Conservation (phyloP, 2,888 invertebrate genomes). For the Cheilosia vulpina region DNA sequence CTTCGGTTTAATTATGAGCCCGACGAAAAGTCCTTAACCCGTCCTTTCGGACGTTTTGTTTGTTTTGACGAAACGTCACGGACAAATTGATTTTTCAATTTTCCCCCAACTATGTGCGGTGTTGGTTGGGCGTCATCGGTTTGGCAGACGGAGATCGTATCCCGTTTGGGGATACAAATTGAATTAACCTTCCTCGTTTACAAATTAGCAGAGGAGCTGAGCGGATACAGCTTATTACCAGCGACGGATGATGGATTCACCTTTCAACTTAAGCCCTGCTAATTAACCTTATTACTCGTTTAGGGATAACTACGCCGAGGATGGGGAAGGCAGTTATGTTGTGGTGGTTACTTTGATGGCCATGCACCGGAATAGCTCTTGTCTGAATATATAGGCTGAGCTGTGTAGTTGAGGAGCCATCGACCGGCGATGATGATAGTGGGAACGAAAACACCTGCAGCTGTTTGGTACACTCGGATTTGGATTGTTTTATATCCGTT, state of each 20-base stretch:
- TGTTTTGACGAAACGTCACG: slow-evolving; percentile 74
- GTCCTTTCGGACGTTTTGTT: slow-evolving; percentile 45
- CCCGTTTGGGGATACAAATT: slow-evolving; percentile 36
- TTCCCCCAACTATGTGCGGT: background rate
- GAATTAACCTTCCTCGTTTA: slow-evolving; percentile 61
- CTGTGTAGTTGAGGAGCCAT: slow-evolving; percentile 40
- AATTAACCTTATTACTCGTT: slow-evolving; percentile 74
- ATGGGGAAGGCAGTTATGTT: slow-evolving; percentile 24
- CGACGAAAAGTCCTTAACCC: slow-evolving; percentile 59
- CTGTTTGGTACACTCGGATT: background rate
- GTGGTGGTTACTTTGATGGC: slow-evolving; percentile 27
- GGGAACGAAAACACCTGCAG: slow-evolving; percentile 53
- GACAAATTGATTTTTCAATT: slow-evolving; percentile 68
- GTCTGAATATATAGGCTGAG: background rate
- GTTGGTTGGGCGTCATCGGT: background rate
- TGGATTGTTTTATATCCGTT: slow-evolving; percentile 19
- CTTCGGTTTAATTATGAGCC: slow-evolving; percentile 68
- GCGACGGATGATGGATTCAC: slow-evolving; percentile 62
- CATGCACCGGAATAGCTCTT: slow-evolving; percentile 1
- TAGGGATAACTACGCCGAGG: slow-evolving; percentile 46
- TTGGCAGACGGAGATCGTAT: background rate
- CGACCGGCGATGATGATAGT: slow-evolving; percentile 56
- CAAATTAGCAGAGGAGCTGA: slow-evolving; percentile 46
- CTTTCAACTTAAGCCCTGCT: slow-evolving; percentile 72
- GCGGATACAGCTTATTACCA: background rate